Evolutionary conservation across 2,113 vertebrate genomes (phyloP), one percentile per base, ranked within the genome.

Genomic region (Lagopus leucura): DNA sequence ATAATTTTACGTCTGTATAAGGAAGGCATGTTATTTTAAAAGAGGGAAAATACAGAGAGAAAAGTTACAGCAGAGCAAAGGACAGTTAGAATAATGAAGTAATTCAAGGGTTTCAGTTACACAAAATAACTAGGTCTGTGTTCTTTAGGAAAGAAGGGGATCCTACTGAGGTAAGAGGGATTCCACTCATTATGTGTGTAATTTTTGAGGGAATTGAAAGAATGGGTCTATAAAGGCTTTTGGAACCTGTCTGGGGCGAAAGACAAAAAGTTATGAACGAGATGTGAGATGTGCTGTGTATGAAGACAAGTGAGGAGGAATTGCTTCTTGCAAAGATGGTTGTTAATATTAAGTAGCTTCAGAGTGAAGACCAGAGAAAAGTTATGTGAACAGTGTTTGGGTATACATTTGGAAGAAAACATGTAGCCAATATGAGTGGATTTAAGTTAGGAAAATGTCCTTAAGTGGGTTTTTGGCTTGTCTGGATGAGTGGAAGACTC

Each of bases 11-110:
- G 55, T 58, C 70, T 69, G 9, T 58, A 25, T 77, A 91, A 88
- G 70, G 83, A 92, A 82, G 85, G 79, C 15, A 7, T 83, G 47
- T 87, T 95, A 84, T 82, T 96, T 92, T 82, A 88, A 74, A 92
- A 83, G 83, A 80, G 79, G 87, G 92, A 82, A 97, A 98, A 88
- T 94, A 78, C 22, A 5, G 13, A 75, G 72, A 82, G 78, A 64
- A 75, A 79, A 89, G 54, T 77, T 94, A 64, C 6, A 88, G 38
- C n/a, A 84, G 50, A 84, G 54, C 54, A 85, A 89, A 87, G 45
- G 54, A 73, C 30, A 70, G 17, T 54, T 57, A 79, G 75, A 76
- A 47, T 81, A 73, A 88, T 71, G 58, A 60, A 66, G 77, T 66
- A 75, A 38, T 54, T 48, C 32, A 60, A 28, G 40, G 32, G 8